phyloP scores from a whole-genome alignment of 2,888 invertebrate species.

The Slavum lentiscoides region DNA sequence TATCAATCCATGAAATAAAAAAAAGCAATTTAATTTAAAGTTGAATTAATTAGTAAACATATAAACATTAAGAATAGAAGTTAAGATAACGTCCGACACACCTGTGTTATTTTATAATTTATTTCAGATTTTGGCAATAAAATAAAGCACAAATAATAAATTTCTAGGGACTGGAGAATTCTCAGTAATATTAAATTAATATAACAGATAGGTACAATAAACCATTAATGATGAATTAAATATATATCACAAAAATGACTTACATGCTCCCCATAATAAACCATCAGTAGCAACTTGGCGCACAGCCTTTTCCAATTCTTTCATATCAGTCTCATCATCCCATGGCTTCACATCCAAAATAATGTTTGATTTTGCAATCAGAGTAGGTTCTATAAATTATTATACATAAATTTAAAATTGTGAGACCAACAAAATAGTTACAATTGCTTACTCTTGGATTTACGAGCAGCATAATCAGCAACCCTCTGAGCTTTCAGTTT shows the following conservation, averaged over 20 bases:
- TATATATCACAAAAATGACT: constrained; percentile 57
- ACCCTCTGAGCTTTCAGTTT: constrained; percentile 81
- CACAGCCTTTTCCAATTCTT: constrained; percentile 77
- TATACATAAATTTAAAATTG: constrained; percentile 1
- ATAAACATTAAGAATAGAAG: too few species aligned
- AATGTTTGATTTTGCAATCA: constrained; percentile 93
- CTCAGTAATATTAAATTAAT: not conserved
- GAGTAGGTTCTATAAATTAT: constrained; percentile 69
- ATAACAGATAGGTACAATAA: not conserved
- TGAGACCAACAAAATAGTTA: not conserved
- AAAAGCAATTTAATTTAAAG: not conserved
- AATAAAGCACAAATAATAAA: too few species aligned
- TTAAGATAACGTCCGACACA: too few species aligned
- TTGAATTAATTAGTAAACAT: too few species aligned
- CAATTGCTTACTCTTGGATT: constrained; percentile 74
- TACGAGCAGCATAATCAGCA: constrained; percentile 87
- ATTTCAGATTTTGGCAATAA: too few species aligned
- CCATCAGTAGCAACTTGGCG: constrained; percentile 80
- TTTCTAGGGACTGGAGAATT: too few species aligned
- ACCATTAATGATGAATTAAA: too few species aligned
- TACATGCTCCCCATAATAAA: constrained; percentile 87
- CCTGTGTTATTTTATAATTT: too few species aligned
- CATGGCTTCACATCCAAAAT: constrained; percentile 91
- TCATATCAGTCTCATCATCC: constrained; percentile 89
- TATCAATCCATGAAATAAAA: not conserved